A percentile compares a stretch with the other conserved stretches of the same genome.
Evolutionary conservation across 2,113 vertebrate genomes (phyloP).

Genomic region (Sinocyclocheilus maitianheensis): DNA sequence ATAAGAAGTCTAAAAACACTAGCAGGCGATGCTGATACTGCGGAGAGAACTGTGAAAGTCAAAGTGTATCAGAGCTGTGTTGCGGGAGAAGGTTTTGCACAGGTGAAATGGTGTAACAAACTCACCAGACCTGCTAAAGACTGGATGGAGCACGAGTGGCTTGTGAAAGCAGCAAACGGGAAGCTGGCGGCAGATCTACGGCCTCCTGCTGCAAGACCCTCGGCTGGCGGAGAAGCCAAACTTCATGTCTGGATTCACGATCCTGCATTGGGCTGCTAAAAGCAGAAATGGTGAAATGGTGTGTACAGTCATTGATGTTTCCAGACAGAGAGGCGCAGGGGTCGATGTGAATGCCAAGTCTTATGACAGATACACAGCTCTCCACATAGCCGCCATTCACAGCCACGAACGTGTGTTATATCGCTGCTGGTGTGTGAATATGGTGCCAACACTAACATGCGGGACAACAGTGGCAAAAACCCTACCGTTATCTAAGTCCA

Average conservation of each 20-base stretch:
- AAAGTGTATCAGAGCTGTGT: not conserved
- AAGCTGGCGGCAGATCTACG: slow-evolving; percentile 84
- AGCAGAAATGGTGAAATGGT: slow-evolving; percentile 86
- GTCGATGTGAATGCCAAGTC: slow-evolving; percentile 84
- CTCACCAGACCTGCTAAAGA: slow-evolving; percentile 59
- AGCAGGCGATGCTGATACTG: not conserved
- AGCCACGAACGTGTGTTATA: slow-evolving; percentile 75
- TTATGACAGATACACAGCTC: slow-evolving; percentile 87
- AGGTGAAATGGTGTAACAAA: slow-evolving; percentile 54
- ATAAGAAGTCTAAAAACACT: not conserved
- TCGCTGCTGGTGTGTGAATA: slow-evolving; percentile 79
- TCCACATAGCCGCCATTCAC: slow-evolving; percentile 92
- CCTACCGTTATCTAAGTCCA: slow-evolving; percentile 82
- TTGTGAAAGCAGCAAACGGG: slow-evolving; percentile 81
- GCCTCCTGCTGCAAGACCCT: slow-evolving; percentile 80
- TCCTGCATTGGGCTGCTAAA: slow-evolving; percentile 95
- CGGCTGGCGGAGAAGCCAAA: slow-evolving; percentile 81
- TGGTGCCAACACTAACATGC: slow-evolving; percentile 77
- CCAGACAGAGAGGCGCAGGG: slow-evolving; percentile 66
- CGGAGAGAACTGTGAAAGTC: not conserved
- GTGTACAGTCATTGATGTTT: slow-evolving; percentile 77
- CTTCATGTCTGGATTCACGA: slow-evolving; percentile 93
- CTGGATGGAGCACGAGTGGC: slow-evolving; percentile 84
- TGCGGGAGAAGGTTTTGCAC: not conserved
- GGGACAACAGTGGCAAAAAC: slow-evolving; percentile 90